Conservation (phyloP, 2,797 vertebrate species). For the Percopsis omiscomaycus region DNA sequence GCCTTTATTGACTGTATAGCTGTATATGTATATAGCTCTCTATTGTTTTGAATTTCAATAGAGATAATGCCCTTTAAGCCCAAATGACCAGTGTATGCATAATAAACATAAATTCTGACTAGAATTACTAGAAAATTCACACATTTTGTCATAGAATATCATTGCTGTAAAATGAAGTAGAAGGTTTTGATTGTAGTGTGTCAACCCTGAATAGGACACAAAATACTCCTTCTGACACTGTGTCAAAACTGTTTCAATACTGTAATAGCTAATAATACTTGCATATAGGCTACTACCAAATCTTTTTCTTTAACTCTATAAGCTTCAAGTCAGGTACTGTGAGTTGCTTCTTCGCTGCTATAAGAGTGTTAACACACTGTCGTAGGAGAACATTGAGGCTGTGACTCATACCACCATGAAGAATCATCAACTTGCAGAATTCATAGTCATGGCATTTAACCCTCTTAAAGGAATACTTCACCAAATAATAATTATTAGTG, state of each 20-base stretch:
- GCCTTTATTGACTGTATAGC: not conserved
- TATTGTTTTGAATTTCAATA: not conserved
- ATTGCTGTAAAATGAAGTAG: not conserved
- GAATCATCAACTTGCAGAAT: constrained; percentile 16
- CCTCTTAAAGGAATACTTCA: constrained; percentile 11
- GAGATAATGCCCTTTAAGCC: not conserved
- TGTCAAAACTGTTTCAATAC: too few relatives aligned
- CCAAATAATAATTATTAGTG: too few relatives aligned
- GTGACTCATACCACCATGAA: constrained; percentile 36
- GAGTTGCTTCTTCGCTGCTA: not conserved
- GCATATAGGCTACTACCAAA: not conserved
- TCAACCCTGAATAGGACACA: not conserved
- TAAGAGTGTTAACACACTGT: constrained; percentile 4
- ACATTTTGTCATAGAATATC: not conserved
- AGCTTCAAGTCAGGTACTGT: not conserved
- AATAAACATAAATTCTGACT: too few relatives aligned
- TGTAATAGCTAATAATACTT: not conserved
- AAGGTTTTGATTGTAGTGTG: constrained; percentile 5
- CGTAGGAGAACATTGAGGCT: constrained; percentile 19
- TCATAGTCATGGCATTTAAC: constrained; percentile 2
- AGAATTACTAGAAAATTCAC: not conserved
- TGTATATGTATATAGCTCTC: not conserved
- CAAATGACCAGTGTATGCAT: not conserved
- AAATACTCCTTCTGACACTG: too few relatives aligned
- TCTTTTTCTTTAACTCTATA: not conserved